Evolutionary conservation across 2,113 vertebrate genomes (phyloP).

Genomic region (Vulpes ferrilata): DNA sequence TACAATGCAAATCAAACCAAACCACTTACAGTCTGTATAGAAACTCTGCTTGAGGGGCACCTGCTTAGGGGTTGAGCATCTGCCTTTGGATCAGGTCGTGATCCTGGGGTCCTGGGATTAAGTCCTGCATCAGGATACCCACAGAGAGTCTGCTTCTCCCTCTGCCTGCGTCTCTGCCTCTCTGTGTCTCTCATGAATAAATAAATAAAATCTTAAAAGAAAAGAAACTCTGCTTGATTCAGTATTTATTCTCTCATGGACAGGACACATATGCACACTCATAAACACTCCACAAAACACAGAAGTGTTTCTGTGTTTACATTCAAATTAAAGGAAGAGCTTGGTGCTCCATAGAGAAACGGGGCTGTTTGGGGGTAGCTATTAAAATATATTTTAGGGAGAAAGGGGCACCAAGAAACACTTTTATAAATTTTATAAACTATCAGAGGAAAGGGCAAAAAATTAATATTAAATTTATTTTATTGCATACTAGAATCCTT

Average conservation of each 20-base stretch:
- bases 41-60: background rate
- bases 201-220: too few species aligned
- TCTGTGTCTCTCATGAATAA: too few species aligned
- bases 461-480: background rate
- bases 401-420: background rate
- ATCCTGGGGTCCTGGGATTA: too few species aligned
- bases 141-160: too few species aligned
- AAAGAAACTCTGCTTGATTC: background rate
- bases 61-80: too few species aligned
- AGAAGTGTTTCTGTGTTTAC: background rate
- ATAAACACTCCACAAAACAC: background rate
- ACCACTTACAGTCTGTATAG: background rate
- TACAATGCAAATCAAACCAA: background rate
- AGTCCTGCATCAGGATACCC: too few species aligned
- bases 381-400: background rate
- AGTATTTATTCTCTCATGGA: background rate
- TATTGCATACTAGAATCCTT: background rate
- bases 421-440: background rate
- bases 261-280: background rate
- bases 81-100: too few species aligned
- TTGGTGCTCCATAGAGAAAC: background rate
- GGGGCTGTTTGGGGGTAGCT: background rate
- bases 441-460: background rate
- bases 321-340: background rate
- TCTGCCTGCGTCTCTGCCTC: too few species aligned